These are phyloP conservation scores for Neotragus pygmaeus DNA, from an alignment of 2,113 vertebrate genomes.

Conservation along the genomic window DNA sequence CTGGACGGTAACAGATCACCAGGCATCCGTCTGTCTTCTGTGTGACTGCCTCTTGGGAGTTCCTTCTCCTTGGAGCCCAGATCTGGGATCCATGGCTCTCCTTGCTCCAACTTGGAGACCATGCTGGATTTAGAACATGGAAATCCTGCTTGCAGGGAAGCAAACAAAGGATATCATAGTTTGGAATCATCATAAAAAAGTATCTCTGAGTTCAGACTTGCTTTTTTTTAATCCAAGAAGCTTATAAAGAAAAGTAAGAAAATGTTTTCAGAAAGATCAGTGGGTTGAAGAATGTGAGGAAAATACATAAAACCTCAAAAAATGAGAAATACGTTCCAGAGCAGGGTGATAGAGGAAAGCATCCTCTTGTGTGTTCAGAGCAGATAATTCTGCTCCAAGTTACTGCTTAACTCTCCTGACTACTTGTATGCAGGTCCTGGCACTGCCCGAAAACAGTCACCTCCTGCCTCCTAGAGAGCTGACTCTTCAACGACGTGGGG, in stretches of 20 bases:
- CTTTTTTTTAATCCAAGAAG: constrained; percentile 31
- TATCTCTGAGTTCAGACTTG: constrained; percentile 32
- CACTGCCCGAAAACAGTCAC: not conserved
- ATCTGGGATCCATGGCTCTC: constrained; percentile 48
- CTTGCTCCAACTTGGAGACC: constrained; percentile 50
- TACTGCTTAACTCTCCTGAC: not conserved
- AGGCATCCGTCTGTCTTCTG: constrained; percentile 22
- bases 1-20: constrained; percentile 40
- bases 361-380: not conserved
- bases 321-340: constrained; percentile 31
- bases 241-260: constrained; percentile 20
- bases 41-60: constrained; percentile 35
- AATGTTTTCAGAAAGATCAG: constrained; percentile 20
- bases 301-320: constrained; percentile 31
- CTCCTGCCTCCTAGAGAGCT: not conserved
- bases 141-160: constrained; percentile 66
- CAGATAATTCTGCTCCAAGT: constrained; percentile 11
- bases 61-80: constrained; percentile 58
- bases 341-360: not conserved
- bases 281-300: not conserved
- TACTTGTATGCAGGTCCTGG: not conserved
- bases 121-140: constrained; percentile 56
- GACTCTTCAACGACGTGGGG: not conserved
- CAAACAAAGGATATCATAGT: constrained; percentile 59
- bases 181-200: constrained; percentile 37